These are phyloP conservation scores for Xylophagus ater DNA, from an alignment of 2,888 invertebrate species.

Conservation along the genomic window DNA sequence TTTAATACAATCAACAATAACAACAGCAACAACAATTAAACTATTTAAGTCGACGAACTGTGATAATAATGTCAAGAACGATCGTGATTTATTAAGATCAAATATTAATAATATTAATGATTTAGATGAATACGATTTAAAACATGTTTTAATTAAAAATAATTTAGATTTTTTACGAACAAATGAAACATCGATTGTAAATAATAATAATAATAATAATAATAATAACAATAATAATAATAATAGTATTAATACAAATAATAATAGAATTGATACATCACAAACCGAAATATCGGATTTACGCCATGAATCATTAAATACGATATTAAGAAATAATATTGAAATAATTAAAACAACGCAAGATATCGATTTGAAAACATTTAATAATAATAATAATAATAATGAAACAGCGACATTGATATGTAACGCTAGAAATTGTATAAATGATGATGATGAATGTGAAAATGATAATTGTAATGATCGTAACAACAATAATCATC, in stretches of 20 bases:
- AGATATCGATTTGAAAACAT: not conserved
- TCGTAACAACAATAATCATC: conserved; percentile 18
- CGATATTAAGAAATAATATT: conserved; percentile 19
- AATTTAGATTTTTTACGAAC: conserved; percentile 21
- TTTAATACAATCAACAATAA: conserved; percentile 12
- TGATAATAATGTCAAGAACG: conserved; percentile 22
- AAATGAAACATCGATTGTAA: not conserved
- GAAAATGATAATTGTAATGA: conserved; percentile 15
- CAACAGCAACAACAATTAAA: conserved; percentile 10
- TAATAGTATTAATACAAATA: conserved; percentile 3
- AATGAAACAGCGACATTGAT: not conserved
- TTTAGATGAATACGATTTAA: conserved; percentile 23
- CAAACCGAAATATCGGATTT: conserved; percentile 9
- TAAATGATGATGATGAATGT: conserved; percentile 14
- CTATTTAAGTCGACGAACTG: conserved; percentile 21
- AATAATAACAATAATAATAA: not conserved
- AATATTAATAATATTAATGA: conserved; percentile 18
- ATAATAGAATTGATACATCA: conserved; percentile 9
- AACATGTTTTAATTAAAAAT: conserved; percentile 22
- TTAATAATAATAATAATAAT: conserved; percentile 2
- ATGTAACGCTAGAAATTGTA: conserved; percentile 9
- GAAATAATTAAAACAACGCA: conserved; percentile 20
- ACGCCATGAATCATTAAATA: conserved; percentile 18
- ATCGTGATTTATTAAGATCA: conserved; percentile 21
- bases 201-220: conserved; percentile 6